Evolutionary conservation across 2,888 invertebrate genomes (phyloP), one percentile per base, ranked within the genome.

Genomic region (Latheticus oryzae): DNA sequence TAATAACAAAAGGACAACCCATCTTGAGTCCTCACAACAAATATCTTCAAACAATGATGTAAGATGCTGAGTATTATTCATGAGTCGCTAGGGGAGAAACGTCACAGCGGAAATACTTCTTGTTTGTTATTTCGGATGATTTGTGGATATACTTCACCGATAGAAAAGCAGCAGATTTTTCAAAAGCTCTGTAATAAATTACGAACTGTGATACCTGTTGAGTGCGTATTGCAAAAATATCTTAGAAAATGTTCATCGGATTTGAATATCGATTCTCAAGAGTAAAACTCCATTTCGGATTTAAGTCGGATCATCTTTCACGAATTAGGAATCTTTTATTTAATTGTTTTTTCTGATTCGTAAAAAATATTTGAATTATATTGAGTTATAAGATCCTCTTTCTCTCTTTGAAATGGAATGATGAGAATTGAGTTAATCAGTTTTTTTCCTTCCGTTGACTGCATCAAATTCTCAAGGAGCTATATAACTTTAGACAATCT

Each of bases 41-140:
- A 59, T 63, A 63, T 63, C 57, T 57, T 38, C 59, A 59, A 61
- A 63, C 61, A 63, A 60, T 63, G 59, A 63, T 56, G 52, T 61
- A 61, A 63, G 63, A 63, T 58, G 60, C 26, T 58, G 63, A 55
- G 48, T 55, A 63, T 56, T 55, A 52, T 53, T 60, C 57, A 51
- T 57, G 54, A 56, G 47, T 38, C 56, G 35, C 52, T 50, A 24
- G 47, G 56, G 56, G 48, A 33, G 48, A 42, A 33, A 50, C 50
- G 50, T 56, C 56, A 38, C 47, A 40, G 47, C n/a, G 19, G 35
- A 55, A 55, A 55, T 47, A 47, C 48, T 47, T 47, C 45, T 24
- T 55, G 47, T 55, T 55, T 55, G 55, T 55, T 55, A 55, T 55
- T 55, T 55, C 26, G 55, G 47, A 38, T 55, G 55, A 55, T 55